Conservation (phyloP, 2,113 vertebrate species). For the Neolamprologus longior region DNA sequence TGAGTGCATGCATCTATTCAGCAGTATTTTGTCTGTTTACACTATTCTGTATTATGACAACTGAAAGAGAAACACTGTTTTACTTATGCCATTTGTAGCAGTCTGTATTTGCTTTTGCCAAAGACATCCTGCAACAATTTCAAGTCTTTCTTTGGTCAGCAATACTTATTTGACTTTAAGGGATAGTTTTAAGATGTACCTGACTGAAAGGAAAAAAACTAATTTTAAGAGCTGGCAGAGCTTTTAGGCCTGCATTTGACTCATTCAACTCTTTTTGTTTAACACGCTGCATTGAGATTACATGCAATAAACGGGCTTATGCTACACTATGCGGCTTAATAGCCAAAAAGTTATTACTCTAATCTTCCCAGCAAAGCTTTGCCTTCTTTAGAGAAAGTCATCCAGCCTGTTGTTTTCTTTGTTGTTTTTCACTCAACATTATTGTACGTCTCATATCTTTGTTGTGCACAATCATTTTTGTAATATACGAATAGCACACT, state of each 20-base stretch:
- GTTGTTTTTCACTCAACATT: neutral
- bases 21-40: constrained; percentile 51
- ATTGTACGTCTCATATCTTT: neutral
- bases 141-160: neutral
- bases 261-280: neutral
- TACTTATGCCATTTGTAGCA: neutral
- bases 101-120: constrained; percentile 43
- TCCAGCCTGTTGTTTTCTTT: neutral
- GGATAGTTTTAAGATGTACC: neutral
- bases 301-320: neutral
- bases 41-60: constrained; percentile 24
- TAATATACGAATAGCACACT: constrained; percentile 14
- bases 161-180: neutral
- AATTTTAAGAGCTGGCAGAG: neutral
- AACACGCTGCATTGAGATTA: constrained; percentile 19
- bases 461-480: constrained; percentile 24
- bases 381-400: neutral
- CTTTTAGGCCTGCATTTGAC: neutral
- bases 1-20: constrained; percentile 17
- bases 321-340: neutral
- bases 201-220: neutral
- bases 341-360: neutral
- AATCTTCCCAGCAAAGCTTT: neutral
- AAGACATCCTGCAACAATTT: constrained; percentile 45
- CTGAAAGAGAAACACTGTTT: constrained; percentile 45